Percentiles rank a stretch among this genome's conserved stretches.
Conservation (phyloP, 2,888 invertebrate genomes). For the Lasiommata megera region DNA sequence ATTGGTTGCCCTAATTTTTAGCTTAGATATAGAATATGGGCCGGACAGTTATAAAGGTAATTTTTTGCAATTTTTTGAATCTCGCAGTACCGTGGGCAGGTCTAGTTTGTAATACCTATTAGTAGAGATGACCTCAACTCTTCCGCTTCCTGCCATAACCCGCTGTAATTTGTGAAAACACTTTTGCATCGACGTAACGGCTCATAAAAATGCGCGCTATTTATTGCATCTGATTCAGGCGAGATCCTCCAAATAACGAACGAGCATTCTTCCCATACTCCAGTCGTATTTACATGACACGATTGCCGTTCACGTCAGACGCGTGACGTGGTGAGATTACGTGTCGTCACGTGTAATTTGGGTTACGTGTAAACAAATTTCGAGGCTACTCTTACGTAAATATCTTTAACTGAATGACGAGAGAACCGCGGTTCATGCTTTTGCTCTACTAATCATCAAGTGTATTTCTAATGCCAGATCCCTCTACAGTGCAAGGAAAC, state of each 20-base stretch:
- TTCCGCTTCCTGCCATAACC: conserved; percentile 21
- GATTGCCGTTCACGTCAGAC: conserved; percentile 32
- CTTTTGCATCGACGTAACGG: conserved; percentile 35
- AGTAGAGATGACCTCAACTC: conserved; percentile 6
- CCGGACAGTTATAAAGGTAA: no score
- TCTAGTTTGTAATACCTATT: no score
- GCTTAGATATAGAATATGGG: no score
- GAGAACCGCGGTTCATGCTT: conserved; percentile 6
- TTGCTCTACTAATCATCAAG: not conserved
- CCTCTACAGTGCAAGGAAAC: no score
- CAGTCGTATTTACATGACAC: conserved; percentile 34
- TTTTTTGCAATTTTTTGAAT: no score
- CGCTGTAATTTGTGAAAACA: conserved; percentile 30
- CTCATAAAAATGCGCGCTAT: conserved; percentile 39
- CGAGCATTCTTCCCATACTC: conserved; percentile 32
- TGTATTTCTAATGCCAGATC: not conserved
- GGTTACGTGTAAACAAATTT: conserved; percentile 44
- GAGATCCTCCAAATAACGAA: conserved; percentile 33
- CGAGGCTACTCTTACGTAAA: conserved; percentile 14
- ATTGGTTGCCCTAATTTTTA: no score
- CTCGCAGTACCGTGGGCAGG: no score
- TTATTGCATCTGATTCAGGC: conserved; percentile 42
- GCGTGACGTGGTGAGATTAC: conserved; percentile 42
- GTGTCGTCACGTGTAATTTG: conserved; percentile 52
- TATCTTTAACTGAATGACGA: conserved; percentile 6